phyloP scores from a whole-genome alignment of 2,797 vertebrate genomes.

The Coilia nasus region DNA sequence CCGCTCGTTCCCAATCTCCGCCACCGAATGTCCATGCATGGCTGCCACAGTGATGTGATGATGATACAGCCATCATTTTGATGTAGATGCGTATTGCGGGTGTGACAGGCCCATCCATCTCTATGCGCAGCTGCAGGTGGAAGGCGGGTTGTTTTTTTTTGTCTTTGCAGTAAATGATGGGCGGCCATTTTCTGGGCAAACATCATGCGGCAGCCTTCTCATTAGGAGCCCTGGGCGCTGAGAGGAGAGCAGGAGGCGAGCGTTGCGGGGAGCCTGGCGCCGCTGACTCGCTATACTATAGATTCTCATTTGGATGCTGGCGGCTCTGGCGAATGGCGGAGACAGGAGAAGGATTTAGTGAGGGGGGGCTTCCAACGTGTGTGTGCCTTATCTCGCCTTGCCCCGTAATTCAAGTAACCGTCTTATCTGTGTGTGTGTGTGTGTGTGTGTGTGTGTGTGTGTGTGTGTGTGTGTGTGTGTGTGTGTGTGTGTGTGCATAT shows the following conservation, averaged over 20 bases:
- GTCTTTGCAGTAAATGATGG: background rate
- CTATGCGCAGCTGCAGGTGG: conserved; percentile 32
- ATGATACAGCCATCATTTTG: conserved; percentile 40
- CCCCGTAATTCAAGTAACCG: background rate
- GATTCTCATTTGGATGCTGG: background rate
- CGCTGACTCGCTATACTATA: background rate
- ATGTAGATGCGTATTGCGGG: conserved; percentile 1
- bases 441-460: background rate
- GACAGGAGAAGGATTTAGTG: background rate
- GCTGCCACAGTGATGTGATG: background rate
- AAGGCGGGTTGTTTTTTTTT: background rate
- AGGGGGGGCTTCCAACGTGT: background rate
- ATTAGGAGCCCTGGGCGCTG: background rate
- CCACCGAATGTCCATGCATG: conserved; percentile 28
- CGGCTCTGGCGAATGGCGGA: background rate
- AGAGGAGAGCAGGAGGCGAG: background rate
- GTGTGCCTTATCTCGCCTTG: conserved; percentile 5
- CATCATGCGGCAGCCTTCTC: background rate
- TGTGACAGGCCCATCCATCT: conserved; percentile 42
- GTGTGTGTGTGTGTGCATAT: no score
- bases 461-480: background rate
- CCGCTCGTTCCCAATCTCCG: conserved; percentile 11
- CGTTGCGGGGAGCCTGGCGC: background rate
- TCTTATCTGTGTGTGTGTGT: background rate
- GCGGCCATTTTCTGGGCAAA: background rate